phyloP scores from a whole-genome alignment of 2,113 vertebrate species.

The Hucho hucho region DNA sequence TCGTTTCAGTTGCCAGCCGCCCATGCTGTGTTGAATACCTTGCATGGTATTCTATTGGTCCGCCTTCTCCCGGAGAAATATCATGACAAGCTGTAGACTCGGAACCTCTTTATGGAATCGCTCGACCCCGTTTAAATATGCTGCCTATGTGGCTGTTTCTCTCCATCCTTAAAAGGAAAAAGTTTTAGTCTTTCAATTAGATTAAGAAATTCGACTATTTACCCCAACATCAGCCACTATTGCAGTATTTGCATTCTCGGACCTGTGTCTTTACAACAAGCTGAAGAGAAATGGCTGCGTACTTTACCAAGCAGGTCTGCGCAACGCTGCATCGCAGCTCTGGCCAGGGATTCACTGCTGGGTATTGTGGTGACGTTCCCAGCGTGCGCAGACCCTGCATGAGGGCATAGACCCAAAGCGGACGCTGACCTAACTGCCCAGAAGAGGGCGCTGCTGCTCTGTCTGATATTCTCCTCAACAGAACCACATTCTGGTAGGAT shows the following conservation, averaged over 20 bases:
- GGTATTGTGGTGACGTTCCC: conserved; percentile 58
- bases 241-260: not conserved
- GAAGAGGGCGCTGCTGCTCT: not conserved
- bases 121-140: too few relatives aligned
- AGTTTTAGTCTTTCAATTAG: conserved; percentile 20
- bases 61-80: conserved; percentile 52
- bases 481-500: not conserved
- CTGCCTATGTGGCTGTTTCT: too few relatives aligned
- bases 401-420: conserved; percentile 25
- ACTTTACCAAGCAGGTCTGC: conserved; percentile 60
- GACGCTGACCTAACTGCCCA: conserved; percentile 27
- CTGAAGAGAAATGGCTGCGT: conserved; percentile 71
- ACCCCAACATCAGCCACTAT: not conserved
- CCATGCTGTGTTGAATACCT: conserved; percentile 39
- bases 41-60: conserved; percentile 55
- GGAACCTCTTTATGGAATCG: too few relatives aligned
- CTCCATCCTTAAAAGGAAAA: too few relatives aligned
- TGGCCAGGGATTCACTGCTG: conserved; percentile 3
- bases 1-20: conserved; percentile 21
- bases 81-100: conserved; percentile 56
- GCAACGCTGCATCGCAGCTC: conserved; percentile 75
- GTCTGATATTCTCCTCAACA: not conserved
- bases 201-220: not conserved
- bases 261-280: not conserved
- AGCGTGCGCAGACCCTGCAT: conserved; percentile 40